Percentiles rank a stretch among this genome's conserved stretches.
These are phyloP conservation scores for Pantelozetes paolii DNA, from an alignment of 2,888 invertebrate genomes.

Conservation along the genomic window DNA sequence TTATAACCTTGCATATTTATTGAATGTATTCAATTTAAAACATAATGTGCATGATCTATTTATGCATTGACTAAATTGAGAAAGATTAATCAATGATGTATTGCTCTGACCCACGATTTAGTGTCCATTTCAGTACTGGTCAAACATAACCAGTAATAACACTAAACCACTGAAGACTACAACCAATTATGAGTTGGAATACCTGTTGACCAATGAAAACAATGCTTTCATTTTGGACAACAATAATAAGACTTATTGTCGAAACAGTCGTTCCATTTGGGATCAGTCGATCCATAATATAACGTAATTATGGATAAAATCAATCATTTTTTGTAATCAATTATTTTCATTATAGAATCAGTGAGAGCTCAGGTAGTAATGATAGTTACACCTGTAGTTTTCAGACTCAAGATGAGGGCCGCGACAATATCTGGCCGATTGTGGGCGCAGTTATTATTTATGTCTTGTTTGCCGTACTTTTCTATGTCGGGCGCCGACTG, in stretches of 20 bases:
- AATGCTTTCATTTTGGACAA: no score
- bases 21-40: no score
- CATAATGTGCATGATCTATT: no score
- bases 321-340: not conserved
- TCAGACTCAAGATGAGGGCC: not conserved
- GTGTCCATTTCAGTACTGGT: not conserved
- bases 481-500: conserved; percentile 10
- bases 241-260: no score
- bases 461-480: not conserved
- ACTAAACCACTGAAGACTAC: not conserved
- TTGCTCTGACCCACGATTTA: not conserved
- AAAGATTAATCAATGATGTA: no score
- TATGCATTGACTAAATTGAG: no score
- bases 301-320: not conserved
- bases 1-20: no score
- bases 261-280: not conserved
- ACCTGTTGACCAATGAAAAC: no score
- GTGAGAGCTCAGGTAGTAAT: not conserved
- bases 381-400: not conserved
- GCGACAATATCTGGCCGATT: conserved; percentile 21
- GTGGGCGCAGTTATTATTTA: not conserved
- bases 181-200: conserved; percentile 6
- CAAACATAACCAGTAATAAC: not conserved
- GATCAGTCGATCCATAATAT: conserved; percentile 2
- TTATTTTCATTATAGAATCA: not conserved